These are phyloP conservation scores for Brachionus asplanchnoidis DNA, from an alignment of 1,140 invertebrate species.

Conservation along the genomic window DNA sequence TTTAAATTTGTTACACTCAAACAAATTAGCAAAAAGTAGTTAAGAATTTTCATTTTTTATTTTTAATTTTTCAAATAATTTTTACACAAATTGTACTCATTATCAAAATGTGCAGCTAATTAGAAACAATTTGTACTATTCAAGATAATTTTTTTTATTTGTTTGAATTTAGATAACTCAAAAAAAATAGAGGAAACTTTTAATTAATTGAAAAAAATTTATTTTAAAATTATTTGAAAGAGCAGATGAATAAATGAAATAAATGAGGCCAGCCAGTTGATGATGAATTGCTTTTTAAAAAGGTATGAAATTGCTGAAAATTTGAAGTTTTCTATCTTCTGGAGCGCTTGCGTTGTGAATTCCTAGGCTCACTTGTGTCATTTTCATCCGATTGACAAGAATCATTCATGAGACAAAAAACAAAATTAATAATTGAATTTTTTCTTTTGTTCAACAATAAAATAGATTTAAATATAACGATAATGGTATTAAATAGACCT, in stretches of 20 bases:
- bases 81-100: neutral
- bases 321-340: neutral
- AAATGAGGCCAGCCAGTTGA: neutral
- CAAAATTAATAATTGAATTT: constrained; percentile 10
- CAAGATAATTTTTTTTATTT: neutral
- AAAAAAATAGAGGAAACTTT: neutral
- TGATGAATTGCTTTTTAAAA: neutral
- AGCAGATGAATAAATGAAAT: neutral
- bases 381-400: neutral
- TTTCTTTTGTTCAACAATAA: neutral
- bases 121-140: neutral
- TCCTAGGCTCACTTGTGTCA: neutral
- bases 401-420: constrained; percentile 1
- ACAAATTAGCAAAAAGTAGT: neutral
- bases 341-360: neutral
- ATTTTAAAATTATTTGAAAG: neutral
- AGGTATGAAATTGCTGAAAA: neutral
- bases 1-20: neutral
- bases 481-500: neutral
- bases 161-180: neutral
- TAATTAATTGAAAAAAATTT: neutral
- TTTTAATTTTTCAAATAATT: neutral
- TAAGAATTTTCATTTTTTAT: neutral
- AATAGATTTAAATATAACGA: neutral
- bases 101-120: neutral